phyloP scores from a whole-genome alignment of 2,888 invertebrate species.

The Apoda limacodes region DNA sequence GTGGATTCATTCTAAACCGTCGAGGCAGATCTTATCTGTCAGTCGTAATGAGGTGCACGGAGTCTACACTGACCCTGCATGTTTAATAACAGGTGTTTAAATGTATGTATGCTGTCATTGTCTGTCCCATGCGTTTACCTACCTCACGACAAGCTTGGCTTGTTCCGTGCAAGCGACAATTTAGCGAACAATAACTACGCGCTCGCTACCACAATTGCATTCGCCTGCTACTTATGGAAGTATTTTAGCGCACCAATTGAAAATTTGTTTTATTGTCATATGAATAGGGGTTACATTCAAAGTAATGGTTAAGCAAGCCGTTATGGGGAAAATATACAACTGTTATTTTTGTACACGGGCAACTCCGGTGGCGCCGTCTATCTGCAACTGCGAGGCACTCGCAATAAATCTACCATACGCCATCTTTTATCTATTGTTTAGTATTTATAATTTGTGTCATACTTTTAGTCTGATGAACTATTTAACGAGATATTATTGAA shows the following conservation, averaged over 20 bases:
- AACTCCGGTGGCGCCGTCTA: slow-evolving; percentile 68
- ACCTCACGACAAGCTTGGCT: slow-evolving; percentile 63
- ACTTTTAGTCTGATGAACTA: too few relatives aligned
- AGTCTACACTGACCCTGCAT: slow-evolving; percentile 50
- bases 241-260: slow-evolving; percentile 28
- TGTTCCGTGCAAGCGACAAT: slow-evolving; percentile 68
- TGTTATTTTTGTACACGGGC: slow-evolving; percentile 65
- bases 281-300: slow-evolving; percentile 28
- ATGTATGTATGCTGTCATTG: slow-evolving; percentile 62
- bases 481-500: too few relatives aligned
- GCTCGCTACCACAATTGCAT: slow-evolving; percentile 62
- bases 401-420: slow-evolving; percentile 62
- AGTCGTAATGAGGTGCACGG: slow-evolving; percentile 50
- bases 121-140: slow-evolving; percentile 53
- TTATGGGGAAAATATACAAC: slow-evolving; percentile 63
- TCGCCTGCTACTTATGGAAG: slow-evolving; percentile 51
- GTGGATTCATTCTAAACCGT: slow-evolving; percentile 51
- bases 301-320: slow-evolving; percentile 23
- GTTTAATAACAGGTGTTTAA: slow-evolving; percentile 68
- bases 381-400: slow-evolving; percentile 48
- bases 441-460: slow-evolving; percentile 57
- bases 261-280: slow-evolving; percentile 25
- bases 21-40: slow-evolving; percentile 56
- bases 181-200: slow-evolving; percentile 69
- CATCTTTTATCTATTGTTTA: slow-evolving; percentile 64